Evolutionary conservation across 2,113 vertebrate species (phyloP), one percentile per base, ranked within the genome.

Genomic region (Leucosticte australis): DNA sequence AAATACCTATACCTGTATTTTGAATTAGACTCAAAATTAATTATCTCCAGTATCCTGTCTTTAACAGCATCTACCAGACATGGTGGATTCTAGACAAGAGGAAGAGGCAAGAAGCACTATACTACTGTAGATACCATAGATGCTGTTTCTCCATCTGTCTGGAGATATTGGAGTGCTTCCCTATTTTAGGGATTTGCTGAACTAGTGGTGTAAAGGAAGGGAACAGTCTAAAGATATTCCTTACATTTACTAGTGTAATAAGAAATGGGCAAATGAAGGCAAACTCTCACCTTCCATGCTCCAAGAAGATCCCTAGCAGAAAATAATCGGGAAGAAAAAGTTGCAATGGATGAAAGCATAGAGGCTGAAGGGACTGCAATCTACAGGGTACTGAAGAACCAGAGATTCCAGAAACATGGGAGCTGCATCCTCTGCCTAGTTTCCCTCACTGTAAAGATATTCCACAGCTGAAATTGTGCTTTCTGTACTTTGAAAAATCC

Each of bases 101-200:
- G 88, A 94, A 95, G 41, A 88, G 39, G 41, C 60, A 94, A 94
- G 80, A 92, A 87, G 83, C 49, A 84, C 68, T 92, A 20, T 47
- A 86, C n/a, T 92, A 53, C 27, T n/a, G 52, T 37, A 64, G 85
- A 83, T 86, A 64, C 7, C 44, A 39, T 6, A 10, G 68, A 67
- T 83, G 56, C 87, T 86, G 90, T 64, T 80, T 90, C 80, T 95
- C 92, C 95, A 95, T 90, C 92, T 95, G 84, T 74, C 91, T 91
- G 53, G 1, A 80, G 88, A 65, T 67, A 83, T 68, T 91, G 90
- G 91, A 69, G 41, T 46, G n/a, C 75, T 93, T 94, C 83, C 88
- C n/a, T 53, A 18, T 63, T 55, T 86, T 49, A 86, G 24, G 30
- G 39, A 81, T 93, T 88, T 83, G n/a, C 44, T 89, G 74, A 95